Evolutionary conservation across 2,797 vertebrate species (phyloP).

Genomic region (Neopelma chrysocephalum): DNA sequence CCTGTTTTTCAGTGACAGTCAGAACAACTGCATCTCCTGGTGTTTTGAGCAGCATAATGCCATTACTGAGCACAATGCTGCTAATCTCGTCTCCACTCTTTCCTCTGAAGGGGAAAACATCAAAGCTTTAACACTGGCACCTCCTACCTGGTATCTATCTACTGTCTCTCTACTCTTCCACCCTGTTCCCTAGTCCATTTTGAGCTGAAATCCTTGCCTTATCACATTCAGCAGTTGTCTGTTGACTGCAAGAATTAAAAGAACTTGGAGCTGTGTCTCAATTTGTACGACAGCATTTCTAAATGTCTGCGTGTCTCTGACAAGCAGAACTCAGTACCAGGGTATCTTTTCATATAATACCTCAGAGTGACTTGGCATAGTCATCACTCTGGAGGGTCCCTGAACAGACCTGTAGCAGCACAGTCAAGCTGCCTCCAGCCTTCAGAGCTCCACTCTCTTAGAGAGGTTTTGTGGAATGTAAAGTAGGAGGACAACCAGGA

Average conservation of each 20-base stretch:
- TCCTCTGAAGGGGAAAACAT: background rate
- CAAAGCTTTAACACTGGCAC: background rate
- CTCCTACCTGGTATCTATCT: background rate
- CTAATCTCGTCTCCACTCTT: background rate
- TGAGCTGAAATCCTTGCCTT: conserved; percentile 16
- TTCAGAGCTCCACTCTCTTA: background rate
- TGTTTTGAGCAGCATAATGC: conserved; percentile 15
- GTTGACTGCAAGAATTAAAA: conserved; percentile 17
- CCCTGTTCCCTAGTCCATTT: background rate
- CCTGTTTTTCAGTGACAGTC: background rate
- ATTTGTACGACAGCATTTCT: background rate
- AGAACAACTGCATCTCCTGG: background rate
- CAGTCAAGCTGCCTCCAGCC: background rate
- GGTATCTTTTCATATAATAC: background rate
- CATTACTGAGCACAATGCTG: background rate
- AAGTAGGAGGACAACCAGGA: background rate
- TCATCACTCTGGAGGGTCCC: background rate
- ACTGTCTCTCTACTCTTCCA: background rate
- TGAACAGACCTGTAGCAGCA: background rate
- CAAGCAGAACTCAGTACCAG: background rate
- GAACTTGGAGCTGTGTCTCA: background rate
- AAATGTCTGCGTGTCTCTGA: background rate
- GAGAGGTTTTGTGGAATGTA: background rate
- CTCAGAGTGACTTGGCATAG: background rate
- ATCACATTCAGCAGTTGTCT: conserved; percentile 32